Conservation (phyloP, 1,140 invertebrate species). For the Octopus bimaculoides region DNA sequence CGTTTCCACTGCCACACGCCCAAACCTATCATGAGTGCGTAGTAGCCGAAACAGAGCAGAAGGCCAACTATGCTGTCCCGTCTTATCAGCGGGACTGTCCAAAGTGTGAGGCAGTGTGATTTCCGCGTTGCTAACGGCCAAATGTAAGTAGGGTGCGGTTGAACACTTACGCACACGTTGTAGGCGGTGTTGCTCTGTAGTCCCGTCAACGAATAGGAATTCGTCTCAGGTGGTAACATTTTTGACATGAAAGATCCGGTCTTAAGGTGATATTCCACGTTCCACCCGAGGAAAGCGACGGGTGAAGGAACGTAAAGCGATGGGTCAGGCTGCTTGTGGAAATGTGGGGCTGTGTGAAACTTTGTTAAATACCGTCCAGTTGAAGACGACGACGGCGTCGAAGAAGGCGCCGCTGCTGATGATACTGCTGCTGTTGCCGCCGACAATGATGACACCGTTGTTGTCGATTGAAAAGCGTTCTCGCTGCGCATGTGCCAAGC, state of each 20-base stretch:
- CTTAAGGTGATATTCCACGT: neutral
- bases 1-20: neutral
- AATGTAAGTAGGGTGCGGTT: neutral
- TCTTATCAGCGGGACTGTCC: neutral
- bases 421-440: neutral
- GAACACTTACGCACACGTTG: neutral
- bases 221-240: neutral
- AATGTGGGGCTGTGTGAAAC: too few species aligned
- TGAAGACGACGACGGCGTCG: neutral
- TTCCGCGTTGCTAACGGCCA: neutral
- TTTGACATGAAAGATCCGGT: neutral
- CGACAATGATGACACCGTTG: neutral
- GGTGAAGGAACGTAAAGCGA: too few species aligned
- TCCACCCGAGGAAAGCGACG: neutral
- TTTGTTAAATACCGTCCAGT: neutral
- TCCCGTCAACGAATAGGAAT: neutral
- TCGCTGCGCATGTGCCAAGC: neutral
- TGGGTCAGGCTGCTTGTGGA: too few species aligned
- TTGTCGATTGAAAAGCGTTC: neutral
- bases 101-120: neutral
- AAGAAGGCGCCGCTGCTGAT: neutral
- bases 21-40: neutral
- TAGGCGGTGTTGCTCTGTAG: neutral
- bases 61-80: neutral
- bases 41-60: neutral